Evolutionary conservation across 2,797 vertebrate species (phyloP).

Genomic region (Tamandua tetradactyla): DNA sequence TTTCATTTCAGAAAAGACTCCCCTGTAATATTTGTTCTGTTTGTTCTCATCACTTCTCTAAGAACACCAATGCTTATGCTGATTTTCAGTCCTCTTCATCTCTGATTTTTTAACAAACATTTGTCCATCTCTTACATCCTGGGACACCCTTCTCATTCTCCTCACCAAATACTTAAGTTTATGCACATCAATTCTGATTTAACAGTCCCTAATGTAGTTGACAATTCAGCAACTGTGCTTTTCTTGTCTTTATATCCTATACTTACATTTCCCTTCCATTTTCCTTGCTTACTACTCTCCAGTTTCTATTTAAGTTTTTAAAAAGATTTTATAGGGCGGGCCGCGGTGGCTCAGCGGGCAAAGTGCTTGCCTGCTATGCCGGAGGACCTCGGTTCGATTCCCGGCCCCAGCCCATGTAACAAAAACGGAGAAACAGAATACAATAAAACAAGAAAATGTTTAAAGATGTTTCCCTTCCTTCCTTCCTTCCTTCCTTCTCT

Average conservation of each 20-base stretch:
- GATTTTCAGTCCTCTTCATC: not conserved
- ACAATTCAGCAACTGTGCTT: not conserved
- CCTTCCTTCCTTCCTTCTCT: too few species aligned
- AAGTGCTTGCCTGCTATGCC: too few species aligned
- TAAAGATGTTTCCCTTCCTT: too few species aligned
- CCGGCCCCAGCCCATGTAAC: too few species aligned
- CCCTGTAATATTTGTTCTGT: not conserved
- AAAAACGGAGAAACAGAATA: too few species aligned
- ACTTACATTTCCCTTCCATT: not conserved
- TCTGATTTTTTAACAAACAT: not conserved
- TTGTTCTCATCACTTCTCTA: not conserved
- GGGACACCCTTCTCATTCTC: not conserved
- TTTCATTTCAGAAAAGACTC: not conserved
- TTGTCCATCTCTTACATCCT: not conserved
- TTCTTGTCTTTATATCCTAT: not conserved
- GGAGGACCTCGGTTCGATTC: too few species aligned
- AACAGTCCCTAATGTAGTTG: not conserved
- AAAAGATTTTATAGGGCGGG: too few species aligned
- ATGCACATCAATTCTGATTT: not conserved
- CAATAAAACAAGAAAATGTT: too few species aligned
- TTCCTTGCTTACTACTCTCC: not conserved
- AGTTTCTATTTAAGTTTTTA: too few species aligned
- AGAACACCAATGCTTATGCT: not conserved
- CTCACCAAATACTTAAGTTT: not conserved
- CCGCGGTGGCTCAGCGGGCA: too few species aligned